phyloP scores from a whole-genome alignment of 2,113 vertebrate genomes.

The Oostethus manadensis region DNA sequence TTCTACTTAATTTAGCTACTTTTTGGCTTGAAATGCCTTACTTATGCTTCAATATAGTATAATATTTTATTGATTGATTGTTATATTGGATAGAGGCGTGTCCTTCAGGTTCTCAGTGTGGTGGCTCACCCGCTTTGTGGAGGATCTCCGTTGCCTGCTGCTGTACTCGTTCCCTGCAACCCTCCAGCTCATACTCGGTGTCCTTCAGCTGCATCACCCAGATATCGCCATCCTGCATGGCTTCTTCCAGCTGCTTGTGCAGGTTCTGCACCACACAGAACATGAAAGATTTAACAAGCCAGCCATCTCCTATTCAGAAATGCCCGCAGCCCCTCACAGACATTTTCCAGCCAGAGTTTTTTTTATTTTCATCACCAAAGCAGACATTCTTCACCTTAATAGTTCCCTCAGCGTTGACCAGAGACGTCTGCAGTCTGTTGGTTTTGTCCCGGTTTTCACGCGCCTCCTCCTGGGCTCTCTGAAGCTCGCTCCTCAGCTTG shows the following conservation, averaged over 20 bases:
- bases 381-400: conserved; percentile 73
- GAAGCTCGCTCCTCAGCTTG: conserved; percentile 72
- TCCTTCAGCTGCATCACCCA: conserved; percentile 93
- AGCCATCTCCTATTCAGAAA: conserved; percentile 3
- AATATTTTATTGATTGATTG: too few species aligned
- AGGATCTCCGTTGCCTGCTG: conserved; percentile 93
- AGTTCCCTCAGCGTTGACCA: conserved; percentile 83
- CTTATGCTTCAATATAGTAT: too few species aligned
- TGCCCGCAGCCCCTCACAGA: conserved; percentile 21
- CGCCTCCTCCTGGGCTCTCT: conserved; percentile 90
- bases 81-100: too few species aligned
- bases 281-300: conserved; percentile 1
- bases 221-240: conserved; percentile 87
- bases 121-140: conserved; percentile 83
- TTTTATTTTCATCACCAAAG: conserved; percentile 7
- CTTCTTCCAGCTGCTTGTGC: conserved; percentile 92
- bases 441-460: conserved; percentile 86
- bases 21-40: too few species aligned
- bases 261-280: conserved; percentile 76
- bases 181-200: conserved; percentile 88
- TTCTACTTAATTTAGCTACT: too few species aligned
- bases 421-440: conserved; percentile 85
- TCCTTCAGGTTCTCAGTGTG: too few species aligned
- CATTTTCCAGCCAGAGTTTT: conserved; percentile 9
- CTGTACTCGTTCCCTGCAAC: conserved; percentile 86